These are phyloP conservation scores for Koerneria pararmatus DNA, from an alignment of 2,888 invertebrate species.

Conservation along the genomic window DNA sequence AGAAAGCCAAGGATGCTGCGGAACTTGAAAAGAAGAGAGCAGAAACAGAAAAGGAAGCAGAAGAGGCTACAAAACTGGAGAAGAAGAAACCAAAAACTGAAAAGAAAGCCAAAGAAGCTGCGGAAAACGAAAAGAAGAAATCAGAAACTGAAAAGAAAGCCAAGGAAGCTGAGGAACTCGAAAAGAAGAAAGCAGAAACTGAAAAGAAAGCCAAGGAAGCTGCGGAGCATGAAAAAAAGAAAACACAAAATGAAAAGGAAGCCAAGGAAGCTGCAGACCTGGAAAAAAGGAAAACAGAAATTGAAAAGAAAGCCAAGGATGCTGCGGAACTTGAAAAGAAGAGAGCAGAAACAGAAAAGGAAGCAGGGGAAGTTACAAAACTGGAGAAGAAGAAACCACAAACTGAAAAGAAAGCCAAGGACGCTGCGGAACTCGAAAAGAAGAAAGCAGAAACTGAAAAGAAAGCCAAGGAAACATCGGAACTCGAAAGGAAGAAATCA, in stretches of 20 bases:
- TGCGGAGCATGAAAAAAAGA: conserved; percentile 13
- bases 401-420: conserved; percentile 12
- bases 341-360: conserved; percentile 14
- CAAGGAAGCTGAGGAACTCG: not conserved
- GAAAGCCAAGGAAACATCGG: conserved; percentile 9
- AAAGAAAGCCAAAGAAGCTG: conserved; percentile 5
- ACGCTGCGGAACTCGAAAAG: conserved; percentile 2
- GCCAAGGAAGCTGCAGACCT: not conserved
- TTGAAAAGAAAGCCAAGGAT: conserved; percentile 12
- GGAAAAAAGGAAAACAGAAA: too few relatives aligned
- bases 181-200: too few relatives aligned
- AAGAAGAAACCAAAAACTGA: too few relatives aligned
- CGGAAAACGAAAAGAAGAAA: conserved; percentile 17
- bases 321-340: conserved; percentile 14
- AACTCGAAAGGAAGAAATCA: not conserved
- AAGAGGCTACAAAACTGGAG: too few relatives aligned
- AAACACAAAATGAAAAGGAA: conserved; percentile 17
- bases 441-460: conserved; percentile 4
- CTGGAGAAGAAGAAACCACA: too few relatives aligned
- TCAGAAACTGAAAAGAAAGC: conserved; percentile 15
- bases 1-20: not conserved
- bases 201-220: conserved; percentile 8
- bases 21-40: conserved; percentile 16
- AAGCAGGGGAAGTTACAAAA: not conserved
- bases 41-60: conserved; percentile 13